Evolutionary conservation across 2,113 vertebrate species (phyloP).

Genomic region (Macquaria australasica): DNA sequence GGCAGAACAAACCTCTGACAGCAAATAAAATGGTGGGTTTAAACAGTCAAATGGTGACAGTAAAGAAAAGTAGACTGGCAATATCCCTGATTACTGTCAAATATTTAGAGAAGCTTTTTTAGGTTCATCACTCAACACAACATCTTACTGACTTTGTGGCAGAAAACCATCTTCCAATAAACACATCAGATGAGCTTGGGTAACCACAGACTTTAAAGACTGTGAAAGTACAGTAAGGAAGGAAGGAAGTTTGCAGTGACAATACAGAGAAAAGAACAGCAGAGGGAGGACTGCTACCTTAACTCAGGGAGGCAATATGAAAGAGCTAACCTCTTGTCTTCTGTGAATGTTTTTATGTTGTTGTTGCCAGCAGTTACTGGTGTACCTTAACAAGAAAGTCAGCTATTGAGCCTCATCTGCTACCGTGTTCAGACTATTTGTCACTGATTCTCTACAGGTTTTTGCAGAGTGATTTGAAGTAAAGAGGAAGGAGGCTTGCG

Average conservation of each 20-base stretch:
- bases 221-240: slow-evolving; percentile 28
- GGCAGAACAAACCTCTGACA: slow-evolving; percentile 1
- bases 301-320: slow-evolving; percentile 12
- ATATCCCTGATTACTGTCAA: neutral
- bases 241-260: slow-evolving; percentile 46
- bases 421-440: slow-evolving; percentile 19
- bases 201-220: slow-evolving; percentile 17
- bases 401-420: neutral
- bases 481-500: slow-evolving; percentile 8
- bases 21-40: neutral
- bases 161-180: neutral
- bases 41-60: neutral
- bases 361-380: slow-evolving; percentile 15
- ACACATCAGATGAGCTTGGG: slow-evolving; percentile 8
- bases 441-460: slow-evolving; percentile 23
- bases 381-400: slow-evolving; percentile 35
- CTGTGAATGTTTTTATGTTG: slow-evolving; percentile 16
- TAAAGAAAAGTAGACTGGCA: neutral
- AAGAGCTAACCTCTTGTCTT: slow-evolving; percentile 44
- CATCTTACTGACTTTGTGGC: neutral
- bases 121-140: slow-evolving; percentile 1
- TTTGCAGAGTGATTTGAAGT: slow-evolving; percentile 29
- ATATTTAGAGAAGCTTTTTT: neutral
- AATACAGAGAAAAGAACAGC: slow-evolving; percentile 47
- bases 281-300: slow-evolving; percentile 51